phyloP scores from a whole-genome alignment of 2,797 vertebrate species.

The Fringilla coelebs region DNA sequence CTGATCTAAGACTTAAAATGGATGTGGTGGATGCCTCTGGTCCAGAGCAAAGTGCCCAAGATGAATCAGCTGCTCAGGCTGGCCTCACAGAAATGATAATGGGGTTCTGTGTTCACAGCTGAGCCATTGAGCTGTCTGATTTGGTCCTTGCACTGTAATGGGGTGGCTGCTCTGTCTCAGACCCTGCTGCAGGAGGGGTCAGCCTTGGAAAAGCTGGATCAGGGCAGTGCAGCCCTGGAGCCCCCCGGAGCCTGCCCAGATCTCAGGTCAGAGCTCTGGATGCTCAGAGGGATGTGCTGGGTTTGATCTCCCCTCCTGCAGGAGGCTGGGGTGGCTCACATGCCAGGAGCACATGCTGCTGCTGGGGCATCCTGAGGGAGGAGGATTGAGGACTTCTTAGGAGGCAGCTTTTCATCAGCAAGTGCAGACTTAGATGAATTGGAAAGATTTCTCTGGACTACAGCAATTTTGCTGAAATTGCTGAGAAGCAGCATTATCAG shows the following conservation, averaged over 20 bases:
- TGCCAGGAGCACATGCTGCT: not conserved
- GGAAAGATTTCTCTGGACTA: not conserved
- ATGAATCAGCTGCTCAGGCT: constrained; percentile 30
- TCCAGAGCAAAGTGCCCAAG: constrained; percentile 5
- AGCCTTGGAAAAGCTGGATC: constrained; percentile 34
- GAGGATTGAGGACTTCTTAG: not conserved
- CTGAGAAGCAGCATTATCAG: not conserved
- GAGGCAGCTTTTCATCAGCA: not conserved
- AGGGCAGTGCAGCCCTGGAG: not conserved
- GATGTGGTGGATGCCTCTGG: not conserved
- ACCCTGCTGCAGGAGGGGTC: constrained; percentile 1
- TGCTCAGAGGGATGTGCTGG: no score
- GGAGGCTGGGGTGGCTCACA: not conserved
- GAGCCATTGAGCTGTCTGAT: constrained; percentile 37
- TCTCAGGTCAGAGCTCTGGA: not conserved
- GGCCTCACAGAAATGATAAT: constrained; percentile 37
- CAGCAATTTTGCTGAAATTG: constrained; percentile 1
- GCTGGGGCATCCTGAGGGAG: not conserved
- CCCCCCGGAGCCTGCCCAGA: not conserved
- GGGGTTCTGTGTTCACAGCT: constrained; percentile 32
- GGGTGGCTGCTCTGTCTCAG: not conserved
- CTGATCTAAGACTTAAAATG: constrained; percentile 42
- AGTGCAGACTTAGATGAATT: not conserved
- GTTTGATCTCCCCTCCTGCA: not conserved
- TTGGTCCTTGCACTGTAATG: not conserved